A percentile compares a stretch with the other conserved stretches of the same genome.
Evolutionary conservation across 2,888 invertebrate species (phyloP).

Genomic region (Habrosyne pyritoides): DNA sequence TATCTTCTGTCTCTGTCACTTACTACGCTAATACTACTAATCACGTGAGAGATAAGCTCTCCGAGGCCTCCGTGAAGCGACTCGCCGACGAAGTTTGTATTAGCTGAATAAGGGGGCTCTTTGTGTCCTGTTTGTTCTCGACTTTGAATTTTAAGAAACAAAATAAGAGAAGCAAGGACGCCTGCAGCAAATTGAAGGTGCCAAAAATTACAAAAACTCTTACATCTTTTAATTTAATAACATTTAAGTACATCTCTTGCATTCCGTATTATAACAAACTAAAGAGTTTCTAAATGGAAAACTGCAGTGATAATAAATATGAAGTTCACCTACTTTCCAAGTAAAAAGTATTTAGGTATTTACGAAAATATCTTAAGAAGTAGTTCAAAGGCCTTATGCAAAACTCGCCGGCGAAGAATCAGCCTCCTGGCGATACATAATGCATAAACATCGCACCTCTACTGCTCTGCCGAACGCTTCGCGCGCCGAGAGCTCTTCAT

Average conservation of each 20-base stretch:
- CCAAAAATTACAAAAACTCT: neutral
- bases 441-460: slow-evolving; percentile 60
- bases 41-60: too few relatives aligned
- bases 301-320: slow-evolving; percentile 3
- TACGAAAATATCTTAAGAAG: slow-evolving; percentile 22
- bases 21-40: too few relatives aligned
- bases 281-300: neutral
- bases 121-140: too few relatives aligned
- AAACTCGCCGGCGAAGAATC: slow-evolving; percentile 41
- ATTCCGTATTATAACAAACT: neutral
- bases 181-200: neutral
- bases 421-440: slow-evolving; percentile 47
- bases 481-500: slow-evolving; percentile 53
- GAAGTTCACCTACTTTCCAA: slow-evolving; percentile 5
- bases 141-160: too few relatives aligned
- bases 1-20: too few relatives aligned
- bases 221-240: slow-evolving; percentile 22
- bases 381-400: slow-evolving; percentile 42
- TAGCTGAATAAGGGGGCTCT: too few relatives aligned
- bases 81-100: too few relatives aligned
- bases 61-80: too few relatives aligned
- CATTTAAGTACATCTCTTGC: slow-evolving; percentile 11
- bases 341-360: slow-evolving; percentile 13
- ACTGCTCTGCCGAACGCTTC: slow-evolving; percentile 43
- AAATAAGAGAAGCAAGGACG: neutral